These are phyloP conservation scores for Drosophila grimshawi DNA, from an alignment of 1,140 invertebrate genomes.

Conservation along the genomic window DNA sequence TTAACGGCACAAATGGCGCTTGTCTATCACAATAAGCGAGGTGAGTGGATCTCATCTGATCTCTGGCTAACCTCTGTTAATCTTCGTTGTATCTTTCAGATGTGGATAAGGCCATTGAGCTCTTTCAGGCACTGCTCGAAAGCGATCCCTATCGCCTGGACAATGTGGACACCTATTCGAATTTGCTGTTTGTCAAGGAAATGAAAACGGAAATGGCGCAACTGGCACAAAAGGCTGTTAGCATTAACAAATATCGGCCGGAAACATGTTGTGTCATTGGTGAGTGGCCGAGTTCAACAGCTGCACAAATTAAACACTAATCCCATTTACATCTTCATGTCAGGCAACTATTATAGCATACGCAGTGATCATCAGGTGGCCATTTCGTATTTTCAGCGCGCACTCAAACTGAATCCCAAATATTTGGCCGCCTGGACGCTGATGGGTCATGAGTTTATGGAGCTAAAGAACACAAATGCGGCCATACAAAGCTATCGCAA, in stretches of 20 bases:
- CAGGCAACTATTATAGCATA: constrained; percentile 99
- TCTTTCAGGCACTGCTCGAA: constrained; percentile 92
- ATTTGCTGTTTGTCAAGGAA: constrained; percentile 97
- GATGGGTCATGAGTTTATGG: constrained; percentile 99
- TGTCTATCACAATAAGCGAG: constrained; percentile 96
- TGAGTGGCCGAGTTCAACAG: constrained; percentile 83
- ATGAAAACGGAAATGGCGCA: constrained; percentile 96
- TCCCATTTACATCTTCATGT: neutral
- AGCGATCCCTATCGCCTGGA: constrained; percentile 96
- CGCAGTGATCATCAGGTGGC: constrained; percentile 98
- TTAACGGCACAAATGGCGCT: constrained; percentile 96
- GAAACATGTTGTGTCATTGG: constrained; percentile 99
- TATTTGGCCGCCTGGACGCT: constrained; percentile 98
- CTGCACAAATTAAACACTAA: neutral
- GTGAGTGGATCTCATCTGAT: constrained; percentile 84
- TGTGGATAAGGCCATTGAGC: constrained; percentile 94
- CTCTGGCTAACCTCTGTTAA: neutral
- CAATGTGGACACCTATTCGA: constrained; percentile 98
- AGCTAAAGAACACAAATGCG: constrained; percentile 98
- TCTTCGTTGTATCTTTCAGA: constrained; percentile 88
- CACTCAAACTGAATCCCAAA: constrained; percentile 96
- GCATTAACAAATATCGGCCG: constrained; percentile 98
- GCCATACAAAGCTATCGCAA: constrained; percentile 98
- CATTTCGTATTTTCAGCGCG: constrained; percentile 97
- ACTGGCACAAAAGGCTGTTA: constrained; percentile 96